Conservation (phyloP, 2,113 vertebrate species). For the Cyrtonyx montezumae region DNA sequence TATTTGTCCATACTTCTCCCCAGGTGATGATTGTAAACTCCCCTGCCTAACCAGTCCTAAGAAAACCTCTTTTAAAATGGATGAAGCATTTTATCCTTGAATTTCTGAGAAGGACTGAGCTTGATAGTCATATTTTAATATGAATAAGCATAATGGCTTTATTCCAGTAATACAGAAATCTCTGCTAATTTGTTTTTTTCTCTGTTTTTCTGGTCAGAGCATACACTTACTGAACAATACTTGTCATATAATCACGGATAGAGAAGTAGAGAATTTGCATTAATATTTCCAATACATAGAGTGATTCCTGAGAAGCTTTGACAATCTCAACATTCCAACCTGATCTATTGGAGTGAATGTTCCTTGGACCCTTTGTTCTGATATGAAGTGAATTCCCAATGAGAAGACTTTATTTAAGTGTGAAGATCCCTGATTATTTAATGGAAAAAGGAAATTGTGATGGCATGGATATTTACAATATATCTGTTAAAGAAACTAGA, state of each 20-base stretch:
- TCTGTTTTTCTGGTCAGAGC: neutral
- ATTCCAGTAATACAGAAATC: neutral
- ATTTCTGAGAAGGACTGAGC: neutral
- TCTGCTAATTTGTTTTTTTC: neutral
- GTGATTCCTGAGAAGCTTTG: neutral
- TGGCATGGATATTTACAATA: neutral
- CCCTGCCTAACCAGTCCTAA: neutral
- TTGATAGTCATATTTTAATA: neutral
- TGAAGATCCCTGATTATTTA: neutral
- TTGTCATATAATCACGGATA: neutral
- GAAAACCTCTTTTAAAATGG: neutral
- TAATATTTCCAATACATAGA: neutral
- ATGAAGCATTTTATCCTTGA: neutral
- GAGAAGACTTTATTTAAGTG: neutral
- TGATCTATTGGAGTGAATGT: neutral
- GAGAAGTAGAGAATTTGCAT: neutral
- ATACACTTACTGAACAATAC: accelerated
- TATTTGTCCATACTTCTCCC: neutral
- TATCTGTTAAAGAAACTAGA: neutral
- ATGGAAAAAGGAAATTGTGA: neutral
- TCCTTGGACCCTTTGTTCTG: neutral
- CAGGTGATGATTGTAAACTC: neutral
- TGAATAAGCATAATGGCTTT: neutral
- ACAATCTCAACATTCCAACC: neutral
- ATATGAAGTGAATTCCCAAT: neutral